Evolutionary conservation across 2,113 vertebrate genomes (phyloP), one percentile per base, ranked within the genome.

Genomic region (Colossoma macropomum): DNA sequence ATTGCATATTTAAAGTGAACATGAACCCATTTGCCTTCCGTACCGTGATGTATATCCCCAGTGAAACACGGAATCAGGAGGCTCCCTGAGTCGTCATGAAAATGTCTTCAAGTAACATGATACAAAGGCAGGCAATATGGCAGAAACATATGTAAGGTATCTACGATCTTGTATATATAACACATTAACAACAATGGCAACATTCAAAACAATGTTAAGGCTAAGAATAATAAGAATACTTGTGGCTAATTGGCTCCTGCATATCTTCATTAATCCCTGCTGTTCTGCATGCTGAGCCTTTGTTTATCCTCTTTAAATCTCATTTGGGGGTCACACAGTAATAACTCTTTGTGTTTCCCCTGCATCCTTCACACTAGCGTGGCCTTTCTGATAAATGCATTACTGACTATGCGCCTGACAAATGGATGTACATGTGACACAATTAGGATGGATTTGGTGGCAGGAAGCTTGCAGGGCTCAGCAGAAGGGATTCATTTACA

Each of bases 361-460:
- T 27, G 27, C 45, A 72, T 84, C 78, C 70, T 70, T 75, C 72
- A 75, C 66, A 81, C 66, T 12, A 65, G 56, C 25, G 19, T 84
- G 82, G 77, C 62, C 82, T 75, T 76, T 79, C 62, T 74, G 60
- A 87, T 87, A 79, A 87, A 75, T 48, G 19, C 62, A 82, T 87
- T n/a, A 52, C 79, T 81, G 82, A 87, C 82, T 85, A 82, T 70
- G 25, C 72, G 77, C 68, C 75, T 85, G 86, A 87, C 83, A 85
- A 87, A 87, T 87, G 75, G 75, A 78, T 85, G 80, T 85, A 87
- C 56, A 66, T 82, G 79, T 71, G 79, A 70, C 82, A 84, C 82
- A 87, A 87, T 87, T 60, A 82, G 70, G 82, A 87, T 82, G 79
- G 83, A 87, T 84, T 82, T 82, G 75, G 83, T 84, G 70, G 54